Evolutionary conservation across 2,113 vertebrate genomes (phyloP), one percentile per base, ranked within the genome.

Genomic region (Chlorodrepanis virens): DNA sequence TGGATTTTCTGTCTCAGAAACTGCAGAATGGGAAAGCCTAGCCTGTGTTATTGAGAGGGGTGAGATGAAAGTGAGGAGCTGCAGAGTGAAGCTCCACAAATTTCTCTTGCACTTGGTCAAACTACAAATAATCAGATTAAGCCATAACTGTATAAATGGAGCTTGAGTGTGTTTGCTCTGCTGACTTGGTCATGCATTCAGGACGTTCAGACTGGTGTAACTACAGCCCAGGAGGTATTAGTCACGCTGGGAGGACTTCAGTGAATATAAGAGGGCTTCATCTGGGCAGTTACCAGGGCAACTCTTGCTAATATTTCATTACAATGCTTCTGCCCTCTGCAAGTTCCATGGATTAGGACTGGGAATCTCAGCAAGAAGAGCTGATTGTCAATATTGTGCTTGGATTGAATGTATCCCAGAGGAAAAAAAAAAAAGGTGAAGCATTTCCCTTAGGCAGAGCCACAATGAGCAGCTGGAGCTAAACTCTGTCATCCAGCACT

Each of bases 241-340:
- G 94, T 97, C 96, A 95, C 92, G 89, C 89, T 94, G 90, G 57
- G 82, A 92, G 76, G 81, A 82, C 94, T 96, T 96, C 74, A 64
- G 93, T 94, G 97, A 97, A 96, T 94, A 78, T 95, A 86, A 96
- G 93, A 93, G 78, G 91, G 94, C 94, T 94, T 97, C 96, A 96
- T 95, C 95, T 94, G 94, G 94, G 89, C 96, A 84, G 97, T 98
- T 98, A 68, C 98, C 97, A 97, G 49, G 96, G 95, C 97, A 96
- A 98, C 97, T 68, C 89, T 89, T 95, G 70, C 93, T 97, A 89
- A 92, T 98, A 98, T 97, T 96, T 97, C 90, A 75, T 96, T 95
- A 93, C 95, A 97, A 95, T 94, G 94, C 88, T 83, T 89, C 76
- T 8, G 5, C 84, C 72, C 77, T 89, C 93, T 85, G 63, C 90